phyloP scores from a whole-genome alignment of 1,140 invertebrate genomes.

The Aphidius gifuensis region DNA sequence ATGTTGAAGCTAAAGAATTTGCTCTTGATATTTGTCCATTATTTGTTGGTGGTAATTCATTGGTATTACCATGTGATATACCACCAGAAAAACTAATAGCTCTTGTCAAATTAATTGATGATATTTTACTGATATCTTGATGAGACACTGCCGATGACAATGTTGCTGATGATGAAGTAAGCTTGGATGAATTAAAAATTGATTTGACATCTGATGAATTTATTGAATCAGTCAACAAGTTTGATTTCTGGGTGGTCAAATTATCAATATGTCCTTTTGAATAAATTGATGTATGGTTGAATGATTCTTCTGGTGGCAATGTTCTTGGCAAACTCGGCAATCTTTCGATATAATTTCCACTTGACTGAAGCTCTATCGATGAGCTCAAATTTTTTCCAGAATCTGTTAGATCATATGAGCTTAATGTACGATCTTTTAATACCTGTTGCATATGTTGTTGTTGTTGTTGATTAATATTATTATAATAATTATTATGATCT shows the following conservation, averaged over 20 bases:
- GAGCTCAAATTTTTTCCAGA: constrained; percentile 24
- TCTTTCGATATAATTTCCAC: constrained; percentile 26
- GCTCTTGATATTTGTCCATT: constrained; percentile 44
- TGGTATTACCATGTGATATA: constrained; percentile 11
- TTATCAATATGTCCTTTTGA: constrained; percentile 1
- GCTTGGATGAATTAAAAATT: constrained; percentile 49
- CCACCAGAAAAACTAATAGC: constrained; percentile 57
- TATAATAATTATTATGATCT: constrained; percentile 26
- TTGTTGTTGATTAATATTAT: constrained; percentile 24
- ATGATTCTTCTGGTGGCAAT: constrained; percentile 27
- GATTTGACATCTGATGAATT: constrained; percentile 23
- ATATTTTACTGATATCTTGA: not conserved
- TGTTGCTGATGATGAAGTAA: constrained; percentile 38
- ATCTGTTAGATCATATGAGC: constrained; percentile 44
- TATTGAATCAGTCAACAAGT: constrained; percentile 8
- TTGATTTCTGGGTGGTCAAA: constrained; percentile 9
- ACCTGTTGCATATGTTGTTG: constrained; percentile 28
- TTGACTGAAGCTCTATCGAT: not conserved
- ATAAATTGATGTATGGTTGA: not conserved
- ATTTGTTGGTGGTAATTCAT: constrained; percentile 23
- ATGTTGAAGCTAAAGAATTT: constrained; percentile 50
- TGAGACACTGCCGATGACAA: not conserved
- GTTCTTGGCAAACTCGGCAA: constrained; percentile 31
- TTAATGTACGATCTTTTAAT: constrained; percentile 39
- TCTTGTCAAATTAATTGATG: constrained; percentile 39